Evolutionary conservation across 1,140 invertebrate species (phyloP).

Genomic region (Sycophaga agraensis): DNA sequence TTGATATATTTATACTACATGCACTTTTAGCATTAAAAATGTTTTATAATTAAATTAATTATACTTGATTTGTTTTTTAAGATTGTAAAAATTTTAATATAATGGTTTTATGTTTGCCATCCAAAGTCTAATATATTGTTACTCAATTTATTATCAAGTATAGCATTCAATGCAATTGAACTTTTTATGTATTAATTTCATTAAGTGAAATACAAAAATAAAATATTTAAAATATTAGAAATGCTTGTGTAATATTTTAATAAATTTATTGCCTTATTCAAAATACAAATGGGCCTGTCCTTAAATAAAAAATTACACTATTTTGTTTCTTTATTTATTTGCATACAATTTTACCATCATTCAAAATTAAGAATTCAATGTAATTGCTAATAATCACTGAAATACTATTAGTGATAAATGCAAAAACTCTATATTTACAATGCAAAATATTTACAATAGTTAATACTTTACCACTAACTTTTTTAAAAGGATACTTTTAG

Average conservation of each 20-base stretch:
- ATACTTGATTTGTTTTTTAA: no score
- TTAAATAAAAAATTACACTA: background rate
- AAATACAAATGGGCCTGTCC: background rate
- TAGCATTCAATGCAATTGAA: no score
- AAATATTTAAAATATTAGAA: background rate
- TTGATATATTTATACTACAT: no score
- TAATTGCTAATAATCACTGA: background rate
- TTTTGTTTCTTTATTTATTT: background rate
- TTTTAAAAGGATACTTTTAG: background rate
- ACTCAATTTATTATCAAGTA: no score
- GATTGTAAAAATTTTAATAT: no score
- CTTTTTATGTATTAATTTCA: no score
- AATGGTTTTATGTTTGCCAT: no score
- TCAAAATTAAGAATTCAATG: background rate
- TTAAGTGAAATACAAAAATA: no score
- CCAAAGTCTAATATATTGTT: no score
- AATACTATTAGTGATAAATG: background rate
- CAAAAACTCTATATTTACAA: slow-evolving; percentile 3
- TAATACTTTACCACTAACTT: background rate
- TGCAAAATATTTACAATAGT: background rate
- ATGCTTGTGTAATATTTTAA: background rate
- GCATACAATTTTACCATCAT: background rate
- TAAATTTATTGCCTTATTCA: no score
- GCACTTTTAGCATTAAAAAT: no score
- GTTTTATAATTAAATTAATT: no score